Evolutionary conservation across 2,888 invertebrate species (phyloP), one percentile per base, ranked within the genome.

Genomic region (Drosophila lacicola): DNA sequence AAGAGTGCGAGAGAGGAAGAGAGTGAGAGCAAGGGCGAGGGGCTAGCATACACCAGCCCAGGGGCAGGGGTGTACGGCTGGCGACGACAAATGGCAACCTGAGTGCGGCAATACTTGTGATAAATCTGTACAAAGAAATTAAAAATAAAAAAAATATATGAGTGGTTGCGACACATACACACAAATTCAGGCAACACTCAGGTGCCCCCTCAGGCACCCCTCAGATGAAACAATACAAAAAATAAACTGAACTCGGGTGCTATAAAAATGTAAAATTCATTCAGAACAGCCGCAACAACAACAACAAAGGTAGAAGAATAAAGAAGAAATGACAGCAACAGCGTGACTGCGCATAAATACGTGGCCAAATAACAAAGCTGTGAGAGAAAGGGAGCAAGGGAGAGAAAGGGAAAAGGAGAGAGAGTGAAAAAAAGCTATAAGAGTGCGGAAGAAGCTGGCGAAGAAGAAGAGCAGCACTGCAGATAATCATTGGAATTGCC

Each of bases 181-280:
- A 25, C 41, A 13, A 17, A 41, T 9, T 3, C 41, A 9, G 41
- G 3, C 53, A 54, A 19, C 39, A 21, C 33, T 21, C 4, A 8
- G 49, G 34, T 60, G 51, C 45, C 4, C 44, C 45, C 55, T 46
- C 21, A 41, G 34, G 64, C 55, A 49, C 4, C 44, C 45, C 58
- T 46, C 21, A 41, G 46, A 47, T n/a, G 57, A 21, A 39, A 63
- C 10, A 47, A 46, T 29, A 8, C 29, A 54, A 58, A 42, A 51
- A 67, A 45, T 60, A 53, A 66, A 54, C 54, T 25, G 46, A 58
- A 36, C 62, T 39, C 45, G 39, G 73, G 72, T 58, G 82, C 78
- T 64, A 83, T 84, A 84, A 84, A 83, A 83, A 83, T 83, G 82
- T 83, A 83, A 86, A 83, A 83, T 86, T 83, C 84, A 87, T 83